Conservation (phyloP, 2,113 vertebrate genomes). For the Brachypteracias leptosomus region DNA sequence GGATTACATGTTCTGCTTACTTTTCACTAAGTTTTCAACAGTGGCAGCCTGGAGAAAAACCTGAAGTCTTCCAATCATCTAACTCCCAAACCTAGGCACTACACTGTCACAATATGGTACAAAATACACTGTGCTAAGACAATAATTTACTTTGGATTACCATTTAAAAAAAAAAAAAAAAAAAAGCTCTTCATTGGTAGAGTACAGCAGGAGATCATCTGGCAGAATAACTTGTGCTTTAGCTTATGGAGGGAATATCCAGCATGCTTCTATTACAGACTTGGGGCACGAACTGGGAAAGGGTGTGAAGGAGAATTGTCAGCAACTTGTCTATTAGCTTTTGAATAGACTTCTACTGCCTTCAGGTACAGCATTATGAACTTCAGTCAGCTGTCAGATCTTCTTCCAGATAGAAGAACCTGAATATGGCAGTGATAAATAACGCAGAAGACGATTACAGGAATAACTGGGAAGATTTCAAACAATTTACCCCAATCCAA, state of each 20-base stretch:
- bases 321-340: constrained; percentile 44
- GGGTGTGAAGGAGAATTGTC: constrained; percentile 51
- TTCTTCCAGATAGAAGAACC: constrained; percentile 26
- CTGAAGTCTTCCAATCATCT: background rate
- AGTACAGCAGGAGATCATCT: constrained; percentile 24
- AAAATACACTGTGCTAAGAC: background rate
- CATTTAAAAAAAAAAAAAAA: background rate
- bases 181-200: background rate
- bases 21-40: background rate
- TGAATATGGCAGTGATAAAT: background rate
- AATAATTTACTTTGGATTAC: background rate
- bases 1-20: background rate
- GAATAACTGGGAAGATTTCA: background rate
- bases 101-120: background rate
- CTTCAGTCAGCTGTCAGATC: constrained; percentile 15
- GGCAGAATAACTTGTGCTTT: background rate
- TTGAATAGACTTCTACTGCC: constrained; percentile 28
- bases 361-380: background rate
- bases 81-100: background rate
- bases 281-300: background rate
- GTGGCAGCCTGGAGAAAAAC: background rate
- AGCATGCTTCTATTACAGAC: constrained; percentile 21
- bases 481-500: background rate
- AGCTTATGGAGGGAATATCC: background rate
- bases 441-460: background rate